Evolutionary conservation across 2,888 invertebrate species (phyloP).

Genomic region (Octodonta nipae): DNA sequence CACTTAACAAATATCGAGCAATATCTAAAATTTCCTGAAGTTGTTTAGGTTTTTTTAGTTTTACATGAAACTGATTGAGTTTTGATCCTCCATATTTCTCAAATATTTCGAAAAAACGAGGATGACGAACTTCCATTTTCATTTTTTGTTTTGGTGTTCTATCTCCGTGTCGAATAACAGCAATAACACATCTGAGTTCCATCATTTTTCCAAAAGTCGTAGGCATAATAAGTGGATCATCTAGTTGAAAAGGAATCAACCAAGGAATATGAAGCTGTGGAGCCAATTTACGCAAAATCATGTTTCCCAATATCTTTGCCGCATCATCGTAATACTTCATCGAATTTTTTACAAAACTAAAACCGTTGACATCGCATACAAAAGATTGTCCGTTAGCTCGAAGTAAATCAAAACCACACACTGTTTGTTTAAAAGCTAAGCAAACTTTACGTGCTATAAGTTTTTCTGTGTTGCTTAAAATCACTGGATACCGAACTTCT

Average conservation of each 20-base stretch:
- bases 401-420: slow-evolving; percentile 95
- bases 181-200: slow-evolving; percentile 86
- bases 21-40: slow-evolving; percentile 95
- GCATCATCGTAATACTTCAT: slow-evolving; percentile 99
- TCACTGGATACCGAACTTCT: slow-evolving; percentile 97
- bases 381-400: slow-evolving; percentile 97
- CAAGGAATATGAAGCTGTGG: slow-evolving; percentile 93
- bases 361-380: slow-evolving; percentile 99
- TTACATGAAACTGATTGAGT: slow-evolving; percentile 90
- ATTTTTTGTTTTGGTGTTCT: slow-evolving; percentile 99
- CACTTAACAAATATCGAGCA: slow-evolving; percentile 75
- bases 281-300: slow-evolving; percentile 80
- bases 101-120: slow-evolving; percentile 96
- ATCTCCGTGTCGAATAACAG: slow-evolving; percentile 94
- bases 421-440: slow-evolving; percentile 91
- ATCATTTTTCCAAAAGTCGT: slow-evolving; percentile 98
- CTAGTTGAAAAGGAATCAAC: slow-evolving; percentile 92
- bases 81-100: slow-evolving; percentile 94
- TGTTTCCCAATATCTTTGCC: slow-evolving; percentile 94
- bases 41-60: slow-evolving; percentile 93
- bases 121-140: slow-evolving; percentile 98
- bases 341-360: slow-evolving; percentile 99
- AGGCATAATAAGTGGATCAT: slow-evolving; percentile 97
- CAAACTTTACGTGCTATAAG: slow-evolving; percentile 95
- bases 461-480: slow-evolving; percentile 93